These are phyloP conservation scores for Microchirus variegatus DNA, from an alignment of 2,797 vertebrate species.

Conservation along the genomic window DNA sequence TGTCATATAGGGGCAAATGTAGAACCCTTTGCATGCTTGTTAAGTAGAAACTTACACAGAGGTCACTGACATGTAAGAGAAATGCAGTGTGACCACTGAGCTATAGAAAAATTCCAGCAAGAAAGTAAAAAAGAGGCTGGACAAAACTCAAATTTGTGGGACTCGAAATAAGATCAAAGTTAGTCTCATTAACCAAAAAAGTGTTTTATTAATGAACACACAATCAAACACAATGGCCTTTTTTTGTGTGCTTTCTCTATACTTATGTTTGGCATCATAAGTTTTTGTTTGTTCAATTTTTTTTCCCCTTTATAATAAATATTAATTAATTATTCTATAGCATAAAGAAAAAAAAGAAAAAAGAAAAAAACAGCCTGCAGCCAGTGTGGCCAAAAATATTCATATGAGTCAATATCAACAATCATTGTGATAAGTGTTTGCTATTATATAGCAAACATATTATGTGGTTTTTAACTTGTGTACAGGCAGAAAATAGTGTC, in stretches of 20 bases:
- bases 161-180: slow-evolving; percentile 27
- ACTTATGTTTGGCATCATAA: neutral
- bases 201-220: slow-evolving; percentile 4
- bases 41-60: slow-evolving; percentile 88
- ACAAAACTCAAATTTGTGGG: slow-evolving; percentile 46
- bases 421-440: too few relatives aligned
- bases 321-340: too few relatives aligned
- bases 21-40: slow-evolving; percentile 85
- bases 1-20: slow-evolving; percentile 87
- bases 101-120: slow-evolving; percentile 50
- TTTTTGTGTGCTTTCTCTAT: neutral
- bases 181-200: slow-evolving; percentile 17
- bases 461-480: too few relatives aligned
- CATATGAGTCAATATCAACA: too few relatives aligned
- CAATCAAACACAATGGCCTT: slow-evolving; percentile 8
- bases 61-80: slow-evolving; percentile 83
- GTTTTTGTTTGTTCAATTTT: too few relatives aligned
- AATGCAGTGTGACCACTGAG: slow-evolving; percentile 77
- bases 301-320: too few relatives aligned
- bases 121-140: slow-evolving; percentile 34
- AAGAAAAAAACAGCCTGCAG: too few relatives aligned
- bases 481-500: too few relatives aligned
- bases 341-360: too few relatives aligned
- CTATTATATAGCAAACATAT: too few relatives aligned
- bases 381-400: too few relatives aligned